Percentiles rank a stretch among this genome's conserved stretches.
These are phyloP conservation scores for Linepithema humile DNA, from an alignment of 1,140 invertebrate genomes.

Conservation along the genomic window DNA sequence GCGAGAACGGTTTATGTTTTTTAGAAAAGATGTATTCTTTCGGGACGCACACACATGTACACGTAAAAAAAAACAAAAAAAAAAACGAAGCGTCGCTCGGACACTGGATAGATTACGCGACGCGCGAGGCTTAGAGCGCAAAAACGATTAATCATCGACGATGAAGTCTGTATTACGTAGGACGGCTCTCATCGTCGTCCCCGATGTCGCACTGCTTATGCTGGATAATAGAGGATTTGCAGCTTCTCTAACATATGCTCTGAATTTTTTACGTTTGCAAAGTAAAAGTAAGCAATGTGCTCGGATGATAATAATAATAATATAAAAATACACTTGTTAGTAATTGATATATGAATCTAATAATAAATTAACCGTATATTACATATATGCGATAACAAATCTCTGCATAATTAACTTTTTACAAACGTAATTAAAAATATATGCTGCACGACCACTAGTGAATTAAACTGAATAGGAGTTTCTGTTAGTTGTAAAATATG, in stretches of 20 bases:
- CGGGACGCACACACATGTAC: not conserved
- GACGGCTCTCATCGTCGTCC: conserved; percentile 50
- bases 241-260: conserved; percentile 57
- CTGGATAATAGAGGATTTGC: conserved; percentile 61
- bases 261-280: not conserved
- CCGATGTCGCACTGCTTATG: conserved; percentile 44
- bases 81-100: not conserved
- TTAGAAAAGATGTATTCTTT: not conserved
- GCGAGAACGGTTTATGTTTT: not conserved
- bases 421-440: no score
- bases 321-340: not conserved
- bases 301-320: not conserved
- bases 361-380: no score
- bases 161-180: conserved; percentile 25
- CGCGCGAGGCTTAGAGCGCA: not conserved
- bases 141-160: conserved; percentile 62
- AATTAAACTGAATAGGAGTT: no score
- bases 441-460: no score
- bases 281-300: not conserved
- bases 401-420: no score
- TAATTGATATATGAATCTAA: no score
- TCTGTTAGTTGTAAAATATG: no score
- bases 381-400: no score
- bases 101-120: not conserved
- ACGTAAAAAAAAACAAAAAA: not conserved